These are phyloP conservation scores for Diplogasteroides magnus DNA, from an alignment of 1,140 invertebrate species.

Conservation along the genomic window DNA sequence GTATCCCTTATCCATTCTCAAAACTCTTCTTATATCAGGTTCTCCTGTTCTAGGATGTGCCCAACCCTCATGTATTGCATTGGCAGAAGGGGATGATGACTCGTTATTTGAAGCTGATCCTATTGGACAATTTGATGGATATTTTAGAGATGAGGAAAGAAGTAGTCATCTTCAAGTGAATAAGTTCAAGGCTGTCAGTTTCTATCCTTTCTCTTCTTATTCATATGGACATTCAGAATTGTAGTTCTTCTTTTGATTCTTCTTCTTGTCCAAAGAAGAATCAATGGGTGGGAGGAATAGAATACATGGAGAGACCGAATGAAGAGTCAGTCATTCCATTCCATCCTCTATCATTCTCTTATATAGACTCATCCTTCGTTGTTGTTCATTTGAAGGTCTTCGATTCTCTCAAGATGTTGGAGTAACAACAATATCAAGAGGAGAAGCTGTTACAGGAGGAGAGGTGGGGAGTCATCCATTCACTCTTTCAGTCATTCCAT, in stretches of 20 bases:
- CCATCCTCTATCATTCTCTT: background rate
- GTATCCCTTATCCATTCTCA: background rate
- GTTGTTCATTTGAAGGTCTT: constrained; percentile 53
- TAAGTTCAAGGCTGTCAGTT: constrained; percentile 39
- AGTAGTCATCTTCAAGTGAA: constrained; percentile 36
- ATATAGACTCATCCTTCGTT: constrained; percentile 47
- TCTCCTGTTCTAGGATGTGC: constrained; percentile 51
- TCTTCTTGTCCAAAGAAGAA: constrained; percentile 50
- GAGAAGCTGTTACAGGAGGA: constrained; percentile 52
- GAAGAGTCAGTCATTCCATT: constrained; percentile 40
- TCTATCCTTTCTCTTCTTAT: background rate
- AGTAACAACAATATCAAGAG: constrained; percentile 39
- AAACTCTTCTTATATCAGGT: too few species aligned
- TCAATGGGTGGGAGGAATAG: constrained; percentile 53
- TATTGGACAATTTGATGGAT: constrained; percentile 45
- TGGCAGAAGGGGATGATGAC: constrained; percentile 38
- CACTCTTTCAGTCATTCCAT: background rate
- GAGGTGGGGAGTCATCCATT: constrained; percentile 28
- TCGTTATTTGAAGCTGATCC: constrained; percentile 36
- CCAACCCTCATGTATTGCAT: constrained; percentile 46
- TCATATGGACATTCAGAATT: background rate
- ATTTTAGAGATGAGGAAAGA: constrained; percentile 47
- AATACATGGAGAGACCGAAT: constrained; percentile 52
- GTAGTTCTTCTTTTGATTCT: constrained; percentile 37
- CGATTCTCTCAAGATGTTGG: constrained; percentile 52